These are phyloP conservation scores for Hippasteria phrygiana DNA, from an alignment of 53 echinoderm and acorn worm species.

Conservation along the genomic window DNA sequence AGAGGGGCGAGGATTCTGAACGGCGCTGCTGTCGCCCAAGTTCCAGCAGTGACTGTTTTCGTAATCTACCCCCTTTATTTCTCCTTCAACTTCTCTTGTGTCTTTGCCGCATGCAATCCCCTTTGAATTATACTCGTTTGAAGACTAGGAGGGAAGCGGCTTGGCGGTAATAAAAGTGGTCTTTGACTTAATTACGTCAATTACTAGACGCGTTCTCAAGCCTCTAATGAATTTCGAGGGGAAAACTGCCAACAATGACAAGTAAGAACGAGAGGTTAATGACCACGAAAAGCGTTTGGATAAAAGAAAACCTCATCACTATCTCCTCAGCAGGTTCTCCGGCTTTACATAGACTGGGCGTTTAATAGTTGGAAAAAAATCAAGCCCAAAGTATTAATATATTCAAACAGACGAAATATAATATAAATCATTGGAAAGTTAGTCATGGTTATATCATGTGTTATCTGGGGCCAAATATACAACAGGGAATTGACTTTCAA, in stretches of 20 bases:
- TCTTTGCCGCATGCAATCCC: conserved; percentile 22
- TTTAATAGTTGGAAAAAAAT: not conserved
- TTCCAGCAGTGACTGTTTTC: conserved; percentile 1
- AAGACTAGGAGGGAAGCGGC: not conserved
- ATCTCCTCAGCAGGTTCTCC: not conserved
- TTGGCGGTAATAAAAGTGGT: conserved; percentile 41
- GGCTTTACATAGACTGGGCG: not conserved
- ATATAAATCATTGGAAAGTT: too few relatives aligned
- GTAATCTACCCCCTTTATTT: not conserved
- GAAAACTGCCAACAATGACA: conserved; percentile 9
- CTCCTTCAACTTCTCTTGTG: not conserved
- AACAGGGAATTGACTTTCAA: too few relatives aligned
- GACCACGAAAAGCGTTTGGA: not conserved
- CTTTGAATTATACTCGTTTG: conserved; percentile 30
- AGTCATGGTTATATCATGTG: too few relatives aligned
- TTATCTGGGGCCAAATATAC: too few relatives aligned
- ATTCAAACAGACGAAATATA: too few relatives aligned
- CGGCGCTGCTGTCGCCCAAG: not conserved
- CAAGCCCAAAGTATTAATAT: too few relatives aligned
- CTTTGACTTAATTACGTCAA: conserved; percentile 59
- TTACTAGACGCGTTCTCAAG: conserved; percentile 40
- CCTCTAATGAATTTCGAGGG: conserved; percentile 30
- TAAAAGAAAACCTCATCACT: not conserved
- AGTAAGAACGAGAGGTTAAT: conserved; percentile 23
- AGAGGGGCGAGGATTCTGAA: not conserved